Conservation (phyloP, 2,888 invertebrate genomes). For the Brachylomia viminalis region DNA sequence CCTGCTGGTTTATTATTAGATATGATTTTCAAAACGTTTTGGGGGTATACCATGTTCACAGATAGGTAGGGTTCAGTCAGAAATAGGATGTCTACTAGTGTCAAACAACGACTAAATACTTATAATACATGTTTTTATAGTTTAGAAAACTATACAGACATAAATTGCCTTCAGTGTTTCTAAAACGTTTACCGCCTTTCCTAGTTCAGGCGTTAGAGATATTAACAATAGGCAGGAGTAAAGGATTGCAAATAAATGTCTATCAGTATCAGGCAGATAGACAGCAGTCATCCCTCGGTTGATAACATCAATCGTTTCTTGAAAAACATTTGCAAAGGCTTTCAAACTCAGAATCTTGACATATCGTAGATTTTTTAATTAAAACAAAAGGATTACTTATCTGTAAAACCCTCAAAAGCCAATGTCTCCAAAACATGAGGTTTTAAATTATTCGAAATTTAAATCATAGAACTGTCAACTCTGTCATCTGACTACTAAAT, state of each 20-base stretch:
- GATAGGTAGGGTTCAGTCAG: neutral
- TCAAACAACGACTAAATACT: neutral
- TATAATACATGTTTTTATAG: too few relatives aligned
- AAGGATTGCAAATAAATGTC: conserved; percentile 3
- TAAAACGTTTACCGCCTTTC: neutral
- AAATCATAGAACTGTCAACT: conserved; percentile 48
- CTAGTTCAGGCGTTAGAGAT: neutral
- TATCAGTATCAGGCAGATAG: conserved; percentile 1
- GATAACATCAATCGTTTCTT: conserved; percentile 43
- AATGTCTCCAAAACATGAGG: conserved; percentile 19
- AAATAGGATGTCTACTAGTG: neutral
- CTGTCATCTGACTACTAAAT: conserved; percentile 44
- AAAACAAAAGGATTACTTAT: neutral
- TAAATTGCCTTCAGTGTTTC: neutral
- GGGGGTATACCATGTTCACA: neutral
- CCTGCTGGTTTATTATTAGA: neutral
- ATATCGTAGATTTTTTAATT: neutral
- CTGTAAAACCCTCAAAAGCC: conserved; percentile 16
- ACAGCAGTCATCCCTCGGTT: neutral
- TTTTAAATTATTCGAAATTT: conserved; percentile 44
- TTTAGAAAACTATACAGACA: neutral
- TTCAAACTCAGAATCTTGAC: conserved; percentile 20
- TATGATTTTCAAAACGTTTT: conserved; percentile 11
- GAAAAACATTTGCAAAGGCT: conserved; percentile 36
- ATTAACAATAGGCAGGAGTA: neutral